Conservation (phyloP, 2,797 vertebrate species). For the Vespertilio murinus region DNA sequence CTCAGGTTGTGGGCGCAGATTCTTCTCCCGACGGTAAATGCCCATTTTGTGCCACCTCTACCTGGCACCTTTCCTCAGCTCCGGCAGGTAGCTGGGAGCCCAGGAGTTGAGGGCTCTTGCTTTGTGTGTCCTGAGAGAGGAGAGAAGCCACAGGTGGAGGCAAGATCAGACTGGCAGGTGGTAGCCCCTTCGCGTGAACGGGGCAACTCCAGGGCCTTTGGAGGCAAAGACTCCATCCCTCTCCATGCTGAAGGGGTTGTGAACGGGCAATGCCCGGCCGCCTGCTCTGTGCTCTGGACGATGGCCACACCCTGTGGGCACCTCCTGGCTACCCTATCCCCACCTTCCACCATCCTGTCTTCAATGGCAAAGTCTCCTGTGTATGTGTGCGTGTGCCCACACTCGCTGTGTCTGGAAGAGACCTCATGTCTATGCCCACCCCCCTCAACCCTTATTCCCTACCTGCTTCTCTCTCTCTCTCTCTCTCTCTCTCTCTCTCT, state of each 20-base stretch:
- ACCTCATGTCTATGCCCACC: neutral
- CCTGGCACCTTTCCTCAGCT: fast-evolving
- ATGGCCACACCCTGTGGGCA: neutral
- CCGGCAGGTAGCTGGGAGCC: neutral
- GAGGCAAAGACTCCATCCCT: no score
- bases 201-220: fast-evolving
- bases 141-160: neutral
- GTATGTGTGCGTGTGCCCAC: no score
- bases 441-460: neutral
- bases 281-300: no score
- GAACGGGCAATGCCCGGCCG: fast-evolving
- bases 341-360: fast-evolving
- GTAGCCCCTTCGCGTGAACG: neutral
- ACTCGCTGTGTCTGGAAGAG: neutral
- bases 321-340: neutral
- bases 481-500: no score
- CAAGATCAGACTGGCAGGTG: neutral
- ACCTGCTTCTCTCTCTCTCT: no score
- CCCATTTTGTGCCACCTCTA: neutral
- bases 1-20: neutral
- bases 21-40: neutral
- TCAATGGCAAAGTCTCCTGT: neutral
- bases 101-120: neutral
- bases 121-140: neutral
- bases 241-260: fast-evolving